A percentile compares a stretch with the other conserved stretches of the same genome.
phyloP scores from a whole-genome alignment of 2,797 vertebrate species.

The Ptychadena robeensis region DNA sequence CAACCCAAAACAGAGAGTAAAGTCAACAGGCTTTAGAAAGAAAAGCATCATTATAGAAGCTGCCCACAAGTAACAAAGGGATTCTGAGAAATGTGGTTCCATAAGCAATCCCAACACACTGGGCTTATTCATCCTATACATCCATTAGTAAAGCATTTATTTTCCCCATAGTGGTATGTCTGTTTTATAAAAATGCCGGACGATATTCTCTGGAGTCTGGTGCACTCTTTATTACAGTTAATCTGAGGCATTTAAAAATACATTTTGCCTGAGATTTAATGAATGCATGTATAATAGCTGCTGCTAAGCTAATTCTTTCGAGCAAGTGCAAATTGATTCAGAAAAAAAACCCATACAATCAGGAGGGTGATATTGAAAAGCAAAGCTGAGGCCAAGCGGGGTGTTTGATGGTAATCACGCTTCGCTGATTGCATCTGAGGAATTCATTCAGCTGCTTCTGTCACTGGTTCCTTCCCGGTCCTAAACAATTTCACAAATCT shows the following conservation, averaged over 20 bases:
- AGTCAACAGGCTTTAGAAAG: slow-evolving; percentile 45
- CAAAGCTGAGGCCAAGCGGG: slow-evolving; percentile 21
- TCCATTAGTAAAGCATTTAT: slow-evolving; percentile 42
- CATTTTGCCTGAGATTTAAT: slow-evolving; percentile 41
- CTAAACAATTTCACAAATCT: slow-evolving; percentile 11
- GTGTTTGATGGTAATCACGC: slow-evolving; percentile 47
- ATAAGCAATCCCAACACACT: slow-evolving; percentile 22
- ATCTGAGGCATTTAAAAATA: slow-evolving; percentile 51
- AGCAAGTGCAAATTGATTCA: slow-evolving; percentile 41
- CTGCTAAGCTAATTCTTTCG: slow-evolving; percentile 43
- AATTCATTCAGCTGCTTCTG: slow-evolving; percentile 29
- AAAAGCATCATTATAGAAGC: slow-evolving; percentile 28
- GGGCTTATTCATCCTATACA: slow-evolving; percentile 38
- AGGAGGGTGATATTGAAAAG: slow-evolving; percentile 35
- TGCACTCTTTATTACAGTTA: slow-evolving; percentile 44
- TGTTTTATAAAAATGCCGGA: slow-evolving; percentile 13
- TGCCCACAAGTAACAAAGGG: slow-evolving; percentile 40
- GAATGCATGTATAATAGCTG: slow-evolving; percentile 46
- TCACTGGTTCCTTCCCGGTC: slow-evolving; percentile 7
- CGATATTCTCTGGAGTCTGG: slow-evolving; percentile 17
- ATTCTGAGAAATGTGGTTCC: slow-evolving; percentile 35
- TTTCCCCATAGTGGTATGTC: slow-evolving; percentile 9
- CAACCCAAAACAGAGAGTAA: slow-evolving; percentile 18
- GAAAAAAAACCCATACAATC: slow-evolving; percentile 45
- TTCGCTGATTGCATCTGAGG: slow-evolving; percentile 29